Conservation (phyloP, 2,113 vertebrate genomes). For the Lophura nycthemera region DNA sequence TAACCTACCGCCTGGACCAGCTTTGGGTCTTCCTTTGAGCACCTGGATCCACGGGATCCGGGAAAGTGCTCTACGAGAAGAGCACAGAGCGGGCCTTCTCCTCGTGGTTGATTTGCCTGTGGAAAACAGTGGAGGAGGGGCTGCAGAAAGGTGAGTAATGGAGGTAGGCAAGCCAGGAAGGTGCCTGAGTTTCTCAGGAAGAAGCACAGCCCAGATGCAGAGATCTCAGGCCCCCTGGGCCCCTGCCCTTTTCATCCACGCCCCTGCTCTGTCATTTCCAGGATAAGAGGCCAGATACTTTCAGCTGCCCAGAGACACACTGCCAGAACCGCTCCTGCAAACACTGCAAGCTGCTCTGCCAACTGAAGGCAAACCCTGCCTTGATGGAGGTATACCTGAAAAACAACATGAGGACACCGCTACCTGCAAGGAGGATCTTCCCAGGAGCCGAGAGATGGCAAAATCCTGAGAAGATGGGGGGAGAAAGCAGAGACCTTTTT, state of each 20-base stretch:
- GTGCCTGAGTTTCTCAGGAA: too few species aligned
- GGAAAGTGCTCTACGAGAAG: neutral
- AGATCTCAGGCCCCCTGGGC: neutral
- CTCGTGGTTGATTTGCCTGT: too few species aligned
- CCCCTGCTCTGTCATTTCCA: neutral
- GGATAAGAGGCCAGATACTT: neutral
- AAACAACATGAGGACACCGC: accelerated
- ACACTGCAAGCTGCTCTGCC: neutral
- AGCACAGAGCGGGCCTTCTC: neutral
- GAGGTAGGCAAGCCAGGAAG: too few species aligned
- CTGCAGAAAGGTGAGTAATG: too few species aligned
- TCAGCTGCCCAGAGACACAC: neutral
- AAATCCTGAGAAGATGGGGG: neutral
- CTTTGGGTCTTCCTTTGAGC: neutral
- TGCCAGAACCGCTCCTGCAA: neutral
- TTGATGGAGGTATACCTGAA: neutral
- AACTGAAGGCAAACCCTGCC: neutral
- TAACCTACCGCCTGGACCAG: neutral
- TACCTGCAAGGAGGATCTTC: neutral
- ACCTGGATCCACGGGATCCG: too few species aligned
- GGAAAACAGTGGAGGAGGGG: too few species aligned
- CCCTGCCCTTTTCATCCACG: accelerated
- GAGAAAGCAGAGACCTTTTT: neutral
- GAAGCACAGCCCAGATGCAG: too few species aligned
- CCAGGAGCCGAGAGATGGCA: neutral